Evolutionary conservation across 2,113 vertebrate species (phyloP).

Genomic region (Alethe castanea): DNA sequence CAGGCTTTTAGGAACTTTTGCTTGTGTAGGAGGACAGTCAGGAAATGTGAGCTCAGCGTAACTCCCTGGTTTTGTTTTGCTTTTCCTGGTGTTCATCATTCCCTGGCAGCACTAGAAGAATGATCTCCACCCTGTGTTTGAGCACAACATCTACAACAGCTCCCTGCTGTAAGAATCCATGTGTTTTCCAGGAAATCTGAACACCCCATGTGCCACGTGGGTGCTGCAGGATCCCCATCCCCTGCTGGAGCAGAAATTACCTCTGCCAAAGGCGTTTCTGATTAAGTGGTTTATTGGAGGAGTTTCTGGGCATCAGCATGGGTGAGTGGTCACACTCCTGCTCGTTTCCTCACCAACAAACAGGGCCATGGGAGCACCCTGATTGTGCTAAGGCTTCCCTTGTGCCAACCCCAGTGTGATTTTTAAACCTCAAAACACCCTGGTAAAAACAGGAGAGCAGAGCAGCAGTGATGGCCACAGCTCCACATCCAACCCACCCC

Average conservation of each 20-base stretch:
- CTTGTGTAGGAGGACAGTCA: not conserved
- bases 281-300: not conserved
- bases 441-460: not conserved
- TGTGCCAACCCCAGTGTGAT: rapidly evolving
- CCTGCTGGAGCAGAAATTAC: not conserved
- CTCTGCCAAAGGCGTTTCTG: not conserved
- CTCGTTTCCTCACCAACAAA: not conserved
- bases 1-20: not conserved
- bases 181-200: not conserved
- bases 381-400: not conserved
- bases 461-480: not conserved
- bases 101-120: not conserved
- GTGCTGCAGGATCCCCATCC: not conserved
- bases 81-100: not conserved
- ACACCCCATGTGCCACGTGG: rapidly evolving
- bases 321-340: not conserved
- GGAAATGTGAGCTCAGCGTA: not conserved
- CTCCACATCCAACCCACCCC: rapidly evolving
- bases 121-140: rapidly evolving
- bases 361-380: not conserved
- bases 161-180: not conserved
- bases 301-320: not conserved
- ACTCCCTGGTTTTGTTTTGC: not conserved
- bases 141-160: not conserved
- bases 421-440: not conserved